Evolutionary conservation across 1,140 invertebrate species (phyloP), one percentile per base, ranked within the genome.

Genomic region (Ctenoplectra terminalis): DNA sequence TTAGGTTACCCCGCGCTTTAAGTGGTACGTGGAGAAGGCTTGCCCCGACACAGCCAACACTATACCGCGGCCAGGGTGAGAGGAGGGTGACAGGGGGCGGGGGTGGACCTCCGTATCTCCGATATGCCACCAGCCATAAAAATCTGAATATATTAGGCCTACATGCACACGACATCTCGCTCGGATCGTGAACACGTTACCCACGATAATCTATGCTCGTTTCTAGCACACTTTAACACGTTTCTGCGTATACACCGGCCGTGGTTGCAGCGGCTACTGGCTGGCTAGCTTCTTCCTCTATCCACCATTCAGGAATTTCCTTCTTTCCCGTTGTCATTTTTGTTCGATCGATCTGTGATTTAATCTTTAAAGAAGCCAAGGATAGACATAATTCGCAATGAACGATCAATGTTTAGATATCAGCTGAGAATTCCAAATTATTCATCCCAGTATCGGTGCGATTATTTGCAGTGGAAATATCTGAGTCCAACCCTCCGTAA

Each of bases 81-180:
- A 37, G 67, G 26, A 64, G 46, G 46, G 23, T n/a, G 20, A 31
- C 60, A 29, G 61, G 73, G 64, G 58, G 46, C 56, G 72, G 83
- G 87, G 90, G 89, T 90, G 87, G 86, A 86, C 82, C 56, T 82
- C 81, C 90, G 88, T 91, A 92, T 93, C 91, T 92, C 90, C 89
- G 92, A 94, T 93, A 92, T 90, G 92, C 91, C 91, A 91, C 88
- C 87, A 88, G 93, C 92, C 88, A 94, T 94, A 94, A 94, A 94
- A 94, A 94, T 94, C 91, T 92, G 92, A 94, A 93, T 93, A 93
- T 92, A 94, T 94, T 93, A 94, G 90, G 86, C 86, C 90, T 90
- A 88, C 87, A 88, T 87, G 89, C 81, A 88, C 89, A 90, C 91
- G 90, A 92, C 89, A 91, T 92, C 90, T 90, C 85, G 88, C 86